Conservation (phyloP, 2,113 vertebrate genomes). For the Rana temporaria region DNA sequence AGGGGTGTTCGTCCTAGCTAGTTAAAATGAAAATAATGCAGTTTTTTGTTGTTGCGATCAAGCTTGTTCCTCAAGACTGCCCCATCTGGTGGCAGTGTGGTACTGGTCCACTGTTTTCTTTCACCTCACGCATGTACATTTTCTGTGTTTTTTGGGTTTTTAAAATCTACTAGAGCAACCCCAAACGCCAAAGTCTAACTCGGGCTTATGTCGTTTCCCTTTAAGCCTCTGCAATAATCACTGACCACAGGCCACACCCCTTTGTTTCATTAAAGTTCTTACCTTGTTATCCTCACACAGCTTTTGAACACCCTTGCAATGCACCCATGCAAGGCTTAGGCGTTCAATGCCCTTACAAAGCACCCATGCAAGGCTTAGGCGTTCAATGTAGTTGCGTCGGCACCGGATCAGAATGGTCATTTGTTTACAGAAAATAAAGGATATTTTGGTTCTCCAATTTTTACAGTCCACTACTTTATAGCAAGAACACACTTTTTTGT, state of each 20-base stretch:
- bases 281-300: slow-evolving; percentile 58
- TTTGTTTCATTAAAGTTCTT: neutral
- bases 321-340: slow-evolving; percentile 75
- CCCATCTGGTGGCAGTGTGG: neutral
- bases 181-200: slow-evolving; percentile 7
- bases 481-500: slow-evolving; percentile 5
- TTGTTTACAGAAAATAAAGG: slow-evolving; percentile 76
- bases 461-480: slow-evolving; percentile 56
- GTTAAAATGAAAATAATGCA: neutral
- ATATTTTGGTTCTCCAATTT: slow-evolving; percentile 71
- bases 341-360: slow-evolving; percentile 70
- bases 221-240: slow-evolving; percentile 64
- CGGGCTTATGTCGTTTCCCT: slow-evolving; percentile 61
- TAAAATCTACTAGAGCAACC: neutral
- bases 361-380: slow-evolving; percentile 76
- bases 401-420: slow-evolving; percentile 80
- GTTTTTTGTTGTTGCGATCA: neutral
- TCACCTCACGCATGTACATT: neutral
- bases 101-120: neutral
- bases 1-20: neutral
- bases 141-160: neutral
- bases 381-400: slow-evolving; percentile 78
- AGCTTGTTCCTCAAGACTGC: neutral
- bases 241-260: neutral
- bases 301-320: slow-evolving; percentile 59